Base-by-base conservation (phyloP, 2,113 vertebrate genomes). In the Macrotis lagotis region DNA sequence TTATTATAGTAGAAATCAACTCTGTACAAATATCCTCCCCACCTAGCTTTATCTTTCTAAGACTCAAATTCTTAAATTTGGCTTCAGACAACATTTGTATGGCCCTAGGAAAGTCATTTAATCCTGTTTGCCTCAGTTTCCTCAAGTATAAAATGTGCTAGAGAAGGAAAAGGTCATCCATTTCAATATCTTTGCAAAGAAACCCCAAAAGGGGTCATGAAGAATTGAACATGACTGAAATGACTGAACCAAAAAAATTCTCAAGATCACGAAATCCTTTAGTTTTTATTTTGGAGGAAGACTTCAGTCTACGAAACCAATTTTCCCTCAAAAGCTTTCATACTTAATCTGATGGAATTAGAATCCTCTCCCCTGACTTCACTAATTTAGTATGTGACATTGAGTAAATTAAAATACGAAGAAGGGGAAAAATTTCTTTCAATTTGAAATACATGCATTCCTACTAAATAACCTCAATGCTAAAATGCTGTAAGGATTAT, bases 291-390 rank as follows among this genome's bases (percentile, higher is more conserved):
- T 94, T 66, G 12, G 44, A 25, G 59, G 49, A 25, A 96, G 95
- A 93, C 94, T 94, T 96, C 95, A 90, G 10, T 92, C 55, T 44
- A 7, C 51, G 52, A 94, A 48, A 95, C 10, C 25, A 96, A 16
- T 90, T 19, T 83, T 93, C 50, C 93, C 96, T 93, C 25, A 94
- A 96, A 89, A 83, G 83, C 83, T 59, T 92, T 93, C 92, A 48
- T 90, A 91, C 90, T 96, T 44, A 19, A 92, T 94, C 96, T 88
- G 91, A 74, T 49, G 49, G 59, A 49, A 66, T 11, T 55, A 89
- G n/a, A n/a, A n/a, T 44, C 31, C 96, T 0, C 10, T 91, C 12
- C 66, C 55, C n/a, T 9, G 26, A 66, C 19, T 0, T 48, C 95
- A 66, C 92, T 89, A 52, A 91, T 12, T 91, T 90, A 24, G 88